These are phyloP conservation scores for Prinia subflava DNA, from an alignment of 2,113 vertebrate genomes.

Conservation along the genomic window DNA sequence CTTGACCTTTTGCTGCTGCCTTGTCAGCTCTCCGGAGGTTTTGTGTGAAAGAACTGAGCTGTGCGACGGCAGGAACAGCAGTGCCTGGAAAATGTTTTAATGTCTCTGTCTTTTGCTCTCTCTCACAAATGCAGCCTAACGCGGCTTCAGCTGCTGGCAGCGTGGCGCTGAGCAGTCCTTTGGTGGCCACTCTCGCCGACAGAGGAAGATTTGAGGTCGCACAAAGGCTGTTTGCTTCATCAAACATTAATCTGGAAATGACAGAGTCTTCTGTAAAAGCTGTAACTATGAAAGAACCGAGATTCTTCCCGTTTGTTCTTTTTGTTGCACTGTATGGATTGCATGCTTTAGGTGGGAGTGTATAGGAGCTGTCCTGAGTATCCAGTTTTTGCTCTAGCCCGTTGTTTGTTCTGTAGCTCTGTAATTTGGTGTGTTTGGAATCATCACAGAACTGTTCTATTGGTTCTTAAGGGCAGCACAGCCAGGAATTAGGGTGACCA, in stretches of 20 bases:
- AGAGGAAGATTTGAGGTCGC: constrained; percentile 62
- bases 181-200: constrained; percentile 65
- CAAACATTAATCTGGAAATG: constrained; percentile 71
- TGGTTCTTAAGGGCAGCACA: background rate
- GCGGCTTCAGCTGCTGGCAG: constrained; percentile 55
- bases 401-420: background rate
- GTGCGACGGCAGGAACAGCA: background rate
- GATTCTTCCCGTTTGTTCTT: constrained; percentile 73
- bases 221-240: constrained; percentile 75
- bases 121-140: constrained; percentile 71
- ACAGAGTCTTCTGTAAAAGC: constrained; percentile 68
- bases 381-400: background rate
- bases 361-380: background rate
- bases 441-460: background rate
- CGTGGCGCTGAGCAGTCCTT: constrained; percentile 49
- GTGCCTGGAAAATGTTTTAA: background rate
- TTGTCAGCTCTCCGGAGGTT: background rate
- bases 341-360: constrained; percentile 57
- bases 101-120: background rate
- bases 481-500: background rate
- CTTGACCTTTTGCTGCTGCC: background rate
- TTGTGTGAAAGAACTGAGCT: background rate
- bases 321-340: constrained; percentile 80
- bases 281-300: constrained; percentile 45
- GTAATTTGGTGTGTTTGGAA: background rate